Conservation (phyloP, 2,888 invertebrate species). For the Salpingus planirostris region DNA sequence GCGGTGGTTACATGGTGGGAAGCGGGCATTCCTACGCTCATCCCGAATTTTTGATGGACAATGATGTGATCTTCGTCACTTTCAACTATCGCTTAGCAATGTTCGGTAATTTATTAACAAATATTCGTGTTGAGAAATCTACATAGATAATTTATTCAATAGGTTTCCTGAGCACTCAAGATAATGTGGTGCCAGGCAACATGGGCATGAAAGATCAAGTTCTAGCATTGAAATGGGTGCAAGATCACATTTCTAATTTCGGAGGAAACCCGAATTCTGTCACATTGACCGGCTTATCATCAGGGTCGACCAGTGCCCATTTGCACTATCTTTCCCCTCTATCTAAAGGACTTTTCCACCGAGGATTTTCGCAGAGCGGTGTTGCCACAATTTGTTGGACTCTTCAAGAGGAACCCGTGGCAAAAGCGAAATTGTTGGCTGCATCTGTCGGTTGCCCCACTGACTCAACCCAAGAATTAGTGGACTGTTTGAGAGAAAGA, state of each 20-base stretch:
- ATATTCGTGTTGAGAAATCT: too few species aligned
- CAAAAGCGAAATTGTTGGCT: slow-evolving; percentile 24
- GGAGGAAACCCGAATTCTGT: slow-evolving; percentile 58
- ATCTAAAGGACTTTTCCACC: slow-evolving; percentile 36
- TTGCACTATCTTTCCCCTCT: slow-evolving; percentile 57
- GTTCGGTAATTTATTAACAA: slow-evolving; percentile 47
- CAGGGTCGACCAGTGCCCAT: slow-evolving; percentile 62
- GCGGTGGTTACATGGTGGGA: slow-evolving; percentile 57
- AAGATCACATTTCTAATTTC: slow-evolving; percentile 54
- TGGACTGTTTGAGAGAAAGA: slow-evolving; percentile 28
- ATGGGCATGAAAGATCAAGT: slow-evolving; percentile 62
- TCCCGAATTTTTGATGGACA: slow-evolving; percentile 50
- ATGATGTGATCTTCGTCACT: slow-evolving; percentile 53
- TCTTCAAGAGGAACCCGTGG: slow-evolving; percentile 20
- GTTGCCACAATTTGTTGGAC: slow-evolving; percentile 27
- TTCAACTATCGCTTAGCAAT: slow-evolving; percentile 60
- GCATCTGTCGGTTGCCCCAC: slow-evolving; percentile 26
- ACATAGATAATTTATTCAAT: too few species aligned
- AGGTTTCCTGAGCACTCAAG: slow-evolving; percentile 65
- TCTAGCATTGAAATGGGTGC: slow-evolving; percentile 57
- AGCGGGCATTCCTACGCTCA: slow-evolving; percentile 44
- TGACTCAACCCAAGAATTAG: slow-evolving; percentile 18
- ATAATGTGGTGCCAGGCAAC: slow-evolving; percentile 55
- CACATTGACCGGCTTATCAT: slow-evolving; percentile 56
- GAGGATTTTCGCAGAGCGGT: slow-evolving; percentile 33